Conservation (phyloP, 2,888 invertebrate species). For the Aspidiotus destructor region DNA sequence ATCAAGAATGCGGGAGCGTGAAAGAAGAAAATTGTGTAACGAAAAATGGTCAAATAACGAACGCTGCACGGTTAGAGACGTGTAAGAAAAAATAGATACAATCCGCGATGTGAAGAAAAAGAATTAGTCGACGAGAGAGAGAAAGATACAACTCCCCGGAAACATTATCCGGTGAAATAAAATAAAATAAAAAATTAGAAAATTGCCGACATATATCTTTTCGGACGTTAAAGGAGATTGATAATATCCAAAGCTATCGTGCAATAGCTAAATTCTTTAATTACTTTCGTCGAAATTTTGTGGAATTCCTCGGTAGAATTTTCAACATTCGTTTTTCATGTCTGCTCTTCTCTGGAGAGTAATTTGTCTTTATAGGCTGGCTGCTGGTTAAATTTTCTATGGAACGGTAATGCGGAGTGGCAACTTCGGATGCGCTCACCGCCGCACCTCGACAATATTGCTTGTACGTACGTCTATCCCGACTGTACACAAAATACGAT, state of each 20-base stretch:
- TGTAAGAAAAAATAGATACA: too few relatives aligned
- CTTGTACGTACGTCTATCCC: too few relatives aligned
- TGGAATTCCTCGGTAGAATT: constrained; percentile 27
- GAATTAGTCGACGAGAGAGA: background rate
- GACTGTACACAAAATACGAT: too few relatives aligned
- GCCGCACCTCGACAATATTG: too few relatives aligned
- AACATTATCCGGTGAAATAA: background rate
- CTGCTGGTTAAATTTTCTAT: constrained; percentile 13
- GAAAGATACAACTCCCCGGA: background rate
- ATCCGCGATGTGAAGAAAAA: too few relatives aligned
- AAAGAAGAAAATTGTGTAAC: too few relatives aligned
- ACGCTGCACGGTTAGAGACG: too few relatives aligned
- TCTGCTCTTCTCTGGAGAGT: constrained; percentile 26
- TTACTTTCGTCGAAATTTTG: constrained; percentile 24
- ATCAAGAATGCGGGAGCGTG: too few relatives aligned
- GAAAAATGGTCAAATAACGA: too few relatives aligned
- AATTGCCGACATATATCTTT: constrained; percentile 14
- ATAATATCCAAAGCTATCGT: constrained; percentile 26
- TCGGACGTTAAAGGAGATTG: constrained; percentile 29
- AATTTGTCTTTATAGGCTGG: constrained; percentile 29
- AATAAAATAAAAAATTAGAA: background rate
- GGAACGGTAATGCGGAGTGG: background rate
- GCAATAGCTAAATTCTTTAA: constrained; percentile 20
- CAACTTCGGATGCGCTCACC: constrained; percentile 1
- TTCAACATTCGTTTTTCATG: constrained; percentile 28